Evolutionary conservation across 1,140 invertebrate species (phyloP).

Genomic region (Amyelois transitella): DNA sequence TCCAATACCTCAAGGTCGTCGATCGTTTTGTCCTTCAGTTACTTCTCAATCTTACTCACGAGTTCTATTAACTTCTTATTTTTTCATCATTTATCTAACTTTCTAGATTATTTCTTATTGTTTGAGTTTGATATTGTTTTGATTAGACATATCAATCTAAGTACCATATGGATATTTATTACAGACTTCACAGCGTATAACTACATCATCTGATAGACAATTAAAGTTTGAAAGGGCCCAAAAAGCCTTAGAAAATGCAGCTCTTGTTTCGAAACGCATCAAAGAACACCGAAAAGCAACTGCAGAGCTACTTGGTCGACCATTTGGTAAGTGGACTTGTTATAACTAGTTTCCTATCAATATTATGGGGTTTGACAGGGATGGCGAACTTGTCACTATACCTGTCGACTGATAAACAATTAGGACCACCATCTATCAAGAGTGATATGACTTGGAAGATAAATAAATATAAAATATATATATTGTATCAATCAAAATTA

Average conservation of each 20-base stretch:
- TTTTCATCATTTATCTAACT: neutral
- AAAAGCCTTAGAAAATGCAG: slow-evolving; percentile 66
- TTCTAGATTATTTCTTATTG: neutral
- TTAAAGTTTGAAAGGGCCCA: slow-evolving; percentile 65
- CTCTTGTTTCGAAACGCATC: slow-evolving; percentile 63
- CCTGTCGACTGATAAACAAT: too few relatives aligned
- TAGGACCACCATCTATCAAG: too few relatives aligned
- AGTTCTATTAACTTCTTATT: neutral
- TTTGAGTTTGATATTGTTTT: neutral
- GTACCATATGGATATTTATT: slow-evolving; percentile 2
- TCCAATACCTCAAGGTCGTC: neutral
- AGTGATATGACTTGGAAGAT: too few relatives aligned
- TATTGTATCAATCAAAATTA: too few relatives aligned
- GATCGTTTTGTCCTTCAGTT: too few relatives aligned
- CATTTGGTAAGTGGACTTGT: slow-evolving; percentile 39
- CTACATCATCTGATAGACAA: slow-evolving; percentile 61
- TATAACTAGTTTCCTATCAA: too few relatives aligned
- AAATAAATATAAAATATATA: too few relatives aligned
- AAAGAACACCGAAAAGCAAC: slow-evolving; percentile 66
- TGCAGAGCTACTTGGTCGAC: slow-evolving; percentile 57
- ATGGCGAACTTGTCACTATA: too few relatives aligned
- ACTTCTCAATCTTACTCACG: too few relatives aligned
- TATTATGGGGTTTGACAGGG: too few relatives aligned
- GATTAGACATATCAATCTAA: neutral
- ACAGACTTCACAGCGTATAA: slow-evolving; percentile 32